Evolutionary conservation across 2,797 vertebrate genomes (phyloP).

Genomic region (Sparus aurata): DNA sequence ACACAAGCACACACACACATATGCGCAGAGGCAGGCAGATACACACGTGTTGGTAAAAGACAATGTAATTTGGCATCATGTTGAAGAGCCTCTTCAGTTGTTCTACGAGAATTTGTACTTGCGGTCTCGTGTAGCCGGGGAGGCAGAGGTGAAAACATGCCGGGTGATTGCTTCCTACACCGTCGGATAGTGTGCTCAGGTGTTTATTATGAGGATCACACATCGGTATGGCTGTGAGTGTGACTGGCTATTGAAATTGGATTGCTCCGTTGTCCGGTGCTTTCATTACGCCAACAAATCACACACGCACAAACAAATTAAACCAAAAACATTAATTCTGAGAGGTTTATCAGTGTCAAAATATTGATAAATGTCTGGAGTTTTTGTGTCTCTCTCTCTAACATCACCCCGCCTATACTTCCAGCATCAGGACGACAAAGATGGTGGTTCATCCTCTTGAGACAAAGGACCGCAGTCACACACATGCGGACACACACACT

Average conservation of each 20-base stretch:
- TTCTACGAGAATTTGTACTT: constrained; percentile 63
- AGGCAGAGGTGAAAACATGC: constrained; percentile 42
- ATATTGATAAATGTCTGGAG: constrained; percentile 13
- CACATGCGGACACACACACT: constrained; percentile 58
- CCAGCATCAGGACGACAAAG: constrained; percentile 68
- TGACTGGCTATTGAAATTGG: constrained; percentile 32
- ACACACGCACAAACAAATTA: background rate
- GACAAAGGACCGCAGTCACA: constrained; percentile 80
- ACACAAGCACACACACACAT: constrained; percentile 1
- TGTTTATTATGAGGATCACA: constrained; percentile 55
- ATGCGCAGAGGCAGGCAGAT: constrained; percentile 30
- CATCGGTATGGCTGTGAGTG: constrained; percentile 34
- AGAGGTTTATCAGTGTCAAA: constrained; percentile 28
- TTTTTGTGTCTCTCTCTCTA: constrained; percentile 37
- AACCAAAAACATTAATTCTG: background rate
- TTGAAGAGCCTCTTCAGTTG: constrained; percentile 75
- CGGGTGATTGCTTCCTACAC: constrained; percentile 45
- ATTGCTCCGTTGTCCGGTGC: constrained; percentile 17
- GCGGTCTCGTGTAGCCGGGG: constrained; percentile 54
- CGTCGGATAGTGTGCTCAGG: constrained; percentile 42
- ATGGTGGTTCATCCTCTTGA: constrained; percentile 81
- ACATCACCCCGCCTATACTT: constrained; percentile 46
- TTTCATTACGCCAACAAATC: constrained; percentile 44
- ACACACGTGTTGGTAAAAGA: constrained; percentile 52
- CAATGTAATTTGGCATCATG: constrained; percentile 70